phyloP scores from a whole-genome alignment of 1,140 invertebrate genomes.

The Idris sp. region DNA sequence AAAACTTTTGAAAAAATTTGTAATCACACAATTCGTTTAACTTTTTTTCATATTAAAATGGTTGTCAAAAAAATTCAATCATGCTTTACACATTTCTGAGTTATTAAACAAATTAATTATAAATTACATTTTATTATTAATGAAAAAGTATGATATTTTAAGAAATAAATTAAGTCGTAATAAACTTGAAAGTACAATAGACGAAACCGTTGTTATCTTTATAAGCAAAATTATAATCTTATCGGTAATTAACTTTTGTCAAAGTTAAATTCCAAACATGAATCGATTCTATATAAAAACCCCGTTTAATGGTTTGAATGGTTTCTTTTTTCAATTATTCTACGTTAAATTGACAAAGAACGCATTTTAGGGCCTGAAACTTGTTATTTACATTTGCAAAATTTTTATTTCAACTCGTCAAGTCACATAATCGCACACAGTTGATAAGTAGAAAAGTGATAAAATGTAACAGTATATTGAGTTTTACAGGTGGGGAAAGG shows the following conservation, averaged over 20 bases:
- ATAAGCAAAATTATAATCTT: conserved; percentile 19
- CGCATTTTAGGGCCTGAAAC: background rate
- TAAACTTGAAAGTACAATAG: conserved; percentile 14
- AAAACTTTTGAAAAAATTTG: no score
- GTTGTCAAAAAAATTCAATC: no score
- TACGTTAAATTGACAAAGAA: background rate
- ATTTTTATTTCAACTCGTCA: conserved; percentile 3
- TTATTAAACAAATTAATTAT: no score
- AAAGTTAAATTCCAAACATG: conserved; percentile 13
- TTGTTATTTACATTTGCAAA: background rate
- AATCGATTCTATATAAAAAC: conserved; percentile 12
- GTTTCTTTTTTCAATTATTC: conserved; percentile 1
- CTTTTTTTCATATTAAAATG: no score
- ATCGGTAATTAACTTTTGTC: conserved; percentile 28
- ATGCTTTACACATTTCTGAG: no score
- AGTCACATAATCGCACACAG: conserved; percentile 10
- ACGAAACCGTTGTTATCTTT: conserved; percentile 18
- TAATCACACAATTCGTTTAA: no score
- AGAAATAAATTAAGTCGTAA: no score
- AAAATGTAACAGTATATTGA: conserved; percentile 27
- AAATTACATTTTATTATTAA: no score
- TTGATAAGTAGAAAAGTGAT: conserved; percentile 44
- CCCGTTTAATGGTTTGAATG: background rate
- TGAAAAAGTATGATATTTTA: no score
- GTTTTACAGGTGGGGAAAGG: conserved; percentile 37